phyloP scores from a whole-genome alignment of 2,797 vertebrate genomes.

The Peromyscus eremicus region DNA sequence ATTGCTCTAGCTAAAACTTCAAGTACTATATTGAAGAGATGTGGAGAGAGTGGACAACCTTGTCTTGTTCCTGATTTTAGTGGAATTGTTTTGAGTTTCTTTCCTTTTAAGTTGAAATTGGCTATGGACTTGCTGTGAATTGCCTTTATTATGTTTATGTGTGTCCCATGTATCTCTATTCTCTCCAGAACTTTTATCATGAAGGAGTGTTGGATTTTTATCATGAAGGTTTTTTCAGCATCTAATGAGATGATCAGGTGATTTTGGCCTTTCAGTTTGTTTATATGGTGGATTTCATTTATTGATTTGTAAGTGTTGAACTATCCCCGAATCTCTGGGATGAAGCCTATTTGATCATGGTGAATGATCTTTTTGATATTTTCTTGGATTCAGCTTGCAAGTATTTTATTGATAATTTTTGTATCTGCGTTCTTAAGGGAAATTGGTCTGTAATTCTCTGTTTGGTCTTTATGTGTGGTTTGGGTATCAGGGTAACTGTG shows the following conservation, averaged over 20 bases:
- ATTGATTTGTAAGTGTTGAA: background rate
- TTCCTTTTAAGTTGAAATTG: background rate
- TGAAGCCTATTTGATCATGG: background rate
- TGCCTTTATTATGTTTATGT: background rate
- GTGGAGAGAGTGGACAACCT: background rate
- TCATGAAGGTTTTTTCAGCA: background rate
- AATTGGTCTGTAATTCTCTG: background rate
- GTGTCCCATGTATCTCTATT: background rate
- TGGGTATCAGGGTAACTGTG: background rate
- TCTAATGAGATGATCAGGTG: background rate
- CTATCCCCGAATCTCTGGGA: background rate
- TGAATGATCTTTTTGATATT: background rate
- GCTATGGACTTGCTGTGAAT: background rate
- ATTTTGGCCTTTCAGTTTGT: background rate
- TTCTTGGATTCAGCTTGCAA: background rate
- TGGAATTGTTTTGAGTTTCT: background rate
- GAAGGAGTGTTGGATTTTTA: background rate
- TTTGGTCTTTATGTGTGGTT: background rate
- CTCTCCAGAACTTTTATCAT: background rate
- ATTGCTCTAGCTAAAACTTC: background rate
- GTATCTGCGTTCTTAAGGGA: background rate
- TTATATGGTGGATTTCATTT: background rate
- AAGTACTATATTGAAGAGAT: background rate
- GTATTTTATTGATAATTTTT: background rate
- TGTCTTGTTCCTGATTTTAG: background rate